These are phyloP conservation scores for Gallinago stenura DNA, from an alignment of 2,797 vertebrate genomes.

Conservation along the genomic window DNA sequence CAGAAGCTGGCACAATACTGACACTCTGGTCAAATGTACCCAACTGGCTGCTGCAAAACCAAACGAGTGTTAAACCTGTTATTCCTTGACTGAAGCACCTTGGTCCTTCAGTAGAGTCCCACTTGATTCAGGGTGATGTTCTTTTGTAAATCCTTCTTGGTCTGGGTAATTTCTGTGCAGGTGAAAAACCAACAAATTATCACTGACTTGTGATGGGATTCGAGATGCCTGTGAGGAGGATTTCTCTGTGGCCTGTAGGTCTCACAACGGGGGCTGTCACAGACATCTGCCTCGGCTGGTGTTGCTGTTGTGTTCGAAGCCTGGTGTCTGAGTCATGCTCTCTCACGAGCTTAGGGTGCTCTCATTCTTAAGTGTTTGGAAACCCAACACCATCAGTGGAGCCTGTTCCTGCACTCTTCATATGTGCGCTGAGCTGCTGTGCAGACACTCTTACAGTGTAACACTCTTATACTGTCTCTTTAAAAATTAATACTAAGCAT, in stretches of 20 bases:
- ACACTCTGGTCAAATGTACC: not conserved
- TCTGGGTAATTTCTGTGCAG: not conserved
- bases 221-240: not conserved
- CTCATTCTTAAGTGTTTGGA: not conserved
- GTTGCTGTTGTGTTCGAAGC: not conserved
- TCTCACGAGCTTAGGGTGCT: not conserved
- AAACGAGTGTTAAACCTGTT: not conserved
- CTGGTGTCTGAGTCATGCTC: not conserved
- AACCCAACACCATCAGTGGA: not conserved
- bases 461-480: not conserved
- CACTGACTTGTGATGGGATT: accelerated
- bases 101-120: not conserved
- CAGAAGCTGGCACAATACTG: not conserved
- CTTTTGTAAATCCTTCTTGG: not conserved
- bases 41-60: not conserved
- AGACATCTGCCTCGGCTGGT: not conserved
- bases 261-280: not conserved
- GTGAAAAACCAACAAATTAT: not conserved
- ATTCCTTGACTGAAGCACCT: not conserved
- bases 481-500: not conserved
- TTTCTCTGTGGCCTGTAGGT: not conserved
- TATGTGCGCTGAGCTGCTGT: not conserved
- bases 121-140: not conserved
- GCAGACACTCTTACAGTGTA: not conserved
- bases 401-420: not conserved